phyloP scores from a whole-genome alignment of 2,113 vertebrate species.

The Marmota monax region DNA sequence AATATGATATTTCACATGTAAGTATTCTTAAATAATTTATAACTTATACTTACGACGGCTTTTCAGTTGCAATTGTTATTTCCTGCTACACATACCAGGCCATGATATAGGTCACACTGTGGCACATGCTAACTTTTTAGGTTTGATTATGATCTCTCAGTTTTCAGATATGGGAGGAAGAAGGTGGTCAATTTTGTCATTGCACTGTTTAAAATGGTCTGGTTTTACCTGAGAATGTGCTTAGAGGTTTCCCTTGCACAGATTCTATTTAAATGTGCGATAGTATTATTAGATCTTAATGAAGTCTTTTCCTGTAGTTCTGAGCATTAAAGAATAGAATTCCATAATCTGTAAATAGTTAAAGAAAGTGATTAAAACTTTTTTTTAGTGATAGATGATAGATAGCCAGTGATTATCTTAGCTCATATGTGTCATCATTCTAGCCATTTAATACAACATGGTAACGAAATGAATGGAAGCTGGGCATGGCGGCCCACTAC shows the following conservation, averaged over 20 bases:
- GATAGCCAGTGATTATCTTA: slow-evolving; percentile 52
- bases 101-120: neutral
- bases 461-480: neutral
- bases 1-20: neutral
- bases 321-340: neutral
- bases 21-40: slow-evolving; percentile 52
- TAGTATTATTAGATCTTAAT: neutral
- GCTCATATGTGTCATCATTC: slow-evolving; percentile 44
- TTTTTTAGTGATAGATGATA: neutral
- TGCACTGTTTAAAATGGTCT: neutral
- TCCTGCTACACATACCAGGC: neutral
- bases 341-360: neutral
- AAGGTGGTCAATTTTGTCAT: neutral
- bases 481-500: accelerated
- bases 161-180: neutral
- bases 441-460: slow-evolving; percentile 34
- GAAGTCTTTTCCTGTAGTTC: neutral
- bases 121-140: neutral
- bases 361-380: neutral
- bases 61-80: neutral
- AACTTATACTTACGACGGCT: neutral
- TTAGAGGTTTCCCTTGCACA: neutral
- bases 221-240: neutral
- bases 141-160: neutral
- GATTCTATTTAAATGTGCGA: neutral